Evolutionary conservation across 1,140 invertebrate species (phyloP).

Genomic region (Euwallacea fornicatus): DNA sequence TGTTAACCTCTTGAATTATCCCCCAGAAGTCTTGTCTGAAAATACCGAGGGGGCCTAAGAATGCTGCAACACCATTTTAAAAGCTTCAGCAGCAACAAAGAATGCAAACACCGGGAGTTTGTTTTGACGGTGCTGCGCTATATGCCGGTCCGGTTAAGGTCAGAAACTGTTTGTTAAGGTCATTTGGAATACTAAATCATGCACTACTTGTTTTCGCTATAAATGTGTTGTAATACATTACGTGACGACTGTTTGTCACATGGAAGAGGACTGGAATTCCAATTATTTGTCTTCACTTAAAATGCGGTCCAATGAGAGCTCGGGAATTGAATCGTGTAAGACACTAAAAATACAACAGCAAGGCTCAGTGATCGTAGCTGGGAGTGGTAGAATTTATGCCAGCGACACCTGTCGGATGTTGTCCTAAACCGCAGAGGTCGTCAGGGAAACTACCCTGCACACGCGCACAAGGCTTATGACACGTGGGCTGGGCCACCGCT

Average conservation of each 20-base stretch:
- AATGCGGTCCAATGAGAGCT: too few relatives aligned
- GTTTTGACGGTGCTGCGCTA: slow-evolving; percentile 28
- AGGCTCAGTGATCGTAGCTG: too few relatives aligned
- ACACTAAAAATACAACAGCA: too few relatives aligned
- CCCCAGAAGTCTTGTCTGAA: slow-evolving; percentile 17
- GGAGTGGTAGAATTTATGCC: too few relatives aligned
- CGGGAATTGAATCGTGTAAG: too few relatives aligned
- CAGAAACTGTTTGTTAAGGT: not conserved
- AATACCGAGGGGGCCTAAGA: slow-evolving; percentile 28
- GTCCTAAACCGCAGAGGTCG: too few relatives aligned
- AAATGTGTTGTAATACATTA: too few relatives aligned
- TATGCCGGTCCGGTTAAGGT: slow-evolving; percentile 10
- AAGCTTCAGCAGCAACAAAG: slow-evolving; percentile 18
- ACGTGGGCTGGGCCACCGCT: too few relatives aligned
- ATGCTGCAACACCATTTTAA: slow-evolving; percentile 29
- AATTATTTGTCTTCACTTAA: not conserved
- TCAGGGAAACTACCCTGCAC: too few relatives aligned
- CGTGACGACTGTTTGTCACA: not conserved
- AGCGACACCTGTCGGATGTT: too few relatives aligned
- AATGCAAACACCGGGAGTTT: slow-evolving; percentile 37
- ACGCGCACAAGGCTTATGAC: too few relatives aligned
- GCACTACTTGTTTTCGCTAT: too few relatives aligned
- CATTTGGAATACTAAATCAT: not conserved
- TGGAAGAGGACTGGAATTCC: not conserved
- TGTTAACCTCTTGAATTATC: slow-evolving; percentile 18